phyloP scores from a whole-genome alignment of 1,140 invertebrate species.

The Lasaia peninsularis region DNA sequence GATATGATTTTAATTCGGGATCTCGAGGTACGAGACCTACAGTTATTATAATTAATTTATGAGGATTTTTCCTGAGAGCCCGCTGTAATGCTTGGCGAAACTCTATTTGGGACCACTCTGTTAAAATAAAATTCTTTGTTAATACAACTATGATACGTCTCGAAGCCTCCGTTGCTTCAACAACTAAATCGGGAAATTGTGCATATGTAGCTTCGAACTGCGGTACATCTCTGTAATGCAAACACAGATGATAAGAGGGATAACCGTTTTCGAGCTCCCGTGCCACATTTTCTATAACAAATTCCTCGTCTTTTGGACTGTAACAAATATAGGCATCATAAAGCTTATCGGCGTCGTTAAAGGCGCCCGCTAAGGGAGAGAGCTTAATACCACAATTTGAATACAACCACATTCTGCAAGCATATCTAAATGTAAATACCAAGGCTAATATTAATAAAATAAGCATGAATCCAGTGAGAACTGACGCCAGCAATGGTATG shows the following conservation, averaged over 20 bases:
- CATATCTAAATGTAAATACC: conserved; percentile 88
- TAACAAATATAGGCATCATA: conserved; percentile 95
- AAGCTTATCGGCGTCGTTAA: conserved; percentile 87
- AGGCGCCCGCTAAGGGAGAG: conserved; percentile 84
- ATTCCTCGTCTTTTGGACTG: conserved; percentile 91
- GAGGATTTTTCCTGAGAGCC: conserved; percentile 86
- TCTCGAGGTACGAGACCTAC: conserved; percentile 89
- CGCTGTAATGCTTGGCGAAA: conserved; percentile 89
- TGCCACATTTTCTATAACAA: conserved; percentile 89
- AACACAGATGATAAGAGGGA: conserved; percentile 86
- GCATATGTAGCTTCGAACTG: conserved; percentile 86
- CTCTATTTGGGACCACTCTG: conserved; percentile 91
- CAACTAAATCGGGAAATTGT: conserved; percentile 85
- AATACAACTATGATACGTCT: conserved; percentile 87
- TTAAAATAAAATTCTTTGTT: conserved; percentile 89
- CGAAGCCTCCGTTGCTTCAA: conserved; percentile 91
- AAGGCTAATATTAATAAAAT: conserved; percentile 84
- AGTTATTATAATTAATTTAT: conserved; percentile 91
- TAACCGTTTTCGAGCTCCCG: conserved; percentile 86
- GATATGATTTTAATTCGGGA: conserved; percentile 90
- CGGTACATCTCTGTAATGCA: conserved; percentile 91
- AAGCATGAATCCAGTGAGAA: conserved; percentile 85
- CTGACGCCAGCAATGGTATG: conserved; percentile 85
- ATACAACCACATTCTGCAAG: conserved; percentile 91
- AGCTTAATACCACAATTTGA: conserved; percentile 90